Evolutionary conservation across 2,888 invertebrate species (phyloP).

Genomic region (Cantharis rufa): DNA sequence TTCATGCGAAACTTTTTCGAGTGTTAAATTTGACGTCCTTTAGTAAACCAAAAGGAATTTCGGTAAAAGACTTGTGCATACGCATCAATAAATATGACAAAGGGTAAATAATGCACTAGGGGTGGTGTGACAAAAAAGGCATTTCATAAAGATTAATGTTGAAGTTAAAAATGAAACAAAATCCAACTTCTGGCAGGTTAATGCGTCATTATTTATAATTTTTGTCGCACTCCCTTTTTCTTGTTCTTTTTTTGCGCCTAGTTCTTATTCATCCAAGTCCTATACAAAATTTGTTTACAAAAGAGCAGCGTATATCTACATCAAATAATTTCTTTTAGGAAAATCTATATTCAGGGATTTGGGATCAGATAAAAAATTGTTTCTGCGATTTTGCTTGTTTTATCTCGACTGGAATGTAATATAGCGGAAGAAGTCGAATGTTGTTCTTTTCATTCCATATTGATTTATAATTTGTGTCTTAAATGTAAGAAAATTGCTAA

Average conservation of each 20-base stretch:
- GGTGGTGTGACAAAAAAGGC: slow-evolving; percentile 35
- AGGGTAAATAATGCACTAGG: slow-evolving; percentile 38
- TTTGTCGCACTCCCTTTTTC: slow-evolving; percentile 35
- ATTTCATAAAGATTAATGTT: slow-evolving; percentile 44
- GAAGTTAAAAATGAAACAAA: slow-evolving; percentile 44
- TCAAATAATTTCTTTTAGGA: background rate
- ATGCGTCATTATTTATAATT: slow-evolving; percentile 48
- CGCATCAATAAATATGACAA: slow-evolving; percentile 23
- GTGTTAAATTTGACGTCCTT: slow-evolving; percentile 1
- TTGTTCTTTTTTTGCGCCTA: slow-evolving; percentile 1
- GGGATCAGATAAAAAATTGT: background rate
- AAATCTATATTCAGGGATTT: background rate
- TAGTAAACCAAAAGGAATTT: slow-evolving; percentile 3
- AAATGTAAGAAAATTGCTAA: background rate
- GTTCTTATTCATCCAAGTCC: slow-evolving; percentile 26
- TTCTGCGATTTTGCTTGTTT: background rate
- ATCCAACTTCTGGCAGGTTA: slow-evolving; percentile 43
- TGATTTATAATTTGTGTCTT: background rate
- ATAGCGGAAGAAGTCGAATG: background rate
- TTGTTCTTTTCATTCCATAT: background rate
- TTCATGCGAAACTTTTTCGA: background rate
- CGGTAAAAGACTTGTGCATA: slow-evolving; percentile 4
- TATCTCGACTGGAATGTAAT: background rate
- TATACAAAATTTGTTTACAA: slow-evolving; percentile 31
- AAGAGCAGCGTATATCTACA: background rate